A percentile compares a stretch with the other conserved stretches of the same genome.
phyloP scores from a whole-genome alignment of 2,888 invertebrate species.

The Polydrusus tereticollis region DNA sequence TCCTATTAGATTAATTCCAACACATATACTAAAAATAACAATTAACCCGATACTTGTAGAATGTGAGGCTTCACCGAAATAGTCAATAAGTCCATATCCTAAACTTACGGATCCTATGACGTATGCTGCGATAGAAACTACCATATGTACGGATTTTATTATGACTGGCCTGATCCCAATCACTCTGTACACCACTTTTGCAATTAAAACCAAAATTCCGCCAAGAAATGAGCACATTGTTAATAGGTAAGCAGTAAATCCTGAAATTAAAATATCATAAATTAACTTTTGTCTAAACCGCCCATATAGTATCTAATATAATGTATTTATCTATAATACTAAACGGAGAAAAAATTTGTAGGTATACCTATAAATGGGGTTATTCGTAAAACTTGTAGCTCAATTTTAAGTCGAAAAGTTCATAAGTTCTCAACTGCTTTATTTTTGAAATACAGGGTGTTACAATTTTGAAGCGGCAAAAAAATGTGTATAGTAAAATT shows the following conservation, averaged over 20 bases:
- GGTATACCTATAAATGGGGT: too few species aligned
- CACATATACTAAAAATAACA: constrained; percentile 47
- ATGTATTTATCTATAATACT: too few species aligned
- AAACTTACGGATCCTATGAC: constrained; percentile 50
- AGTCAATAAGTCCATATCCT: constrained; percentile 47
- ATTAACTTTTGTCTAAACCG: neutral
- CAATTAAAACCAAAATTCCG: constrained; percentile 38
- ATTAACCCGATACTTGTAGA: constrained; percentile 45
- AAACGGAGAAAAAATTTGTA: too few species aligned
- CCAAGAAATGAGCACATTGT: constrained; percentile 43
- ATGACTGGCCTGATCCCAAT: constrained; percentile 24
- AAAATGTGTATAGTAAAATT: too few species aligned
- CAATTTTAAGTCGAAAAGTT: too few species aligned
- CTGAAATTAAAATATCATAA: constrained; percentile 49
- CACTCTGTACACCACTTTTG: constrained; percentile 15
- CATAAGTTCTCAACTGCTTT: too few species aligned
- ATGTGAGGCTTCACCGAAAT: constrained; percentile 29
- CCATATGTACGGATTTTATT: constrained; percentile 47
- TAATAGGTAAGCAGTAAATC: constrained; percentile 50
- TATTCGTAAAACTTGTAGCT: too few species aligned
- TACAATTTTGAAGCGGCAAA: too few species aligned
- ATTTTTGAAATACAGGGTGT: too few species aligned
- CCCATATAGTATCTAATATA: too few species aligned
- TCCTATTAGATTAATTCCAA: constrained; percentile 45
- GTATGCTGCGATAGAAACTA: constrained; percentile 48